Evolutionary conservation across 2,797 vertebrate genomes (phyloP).

Genomic region (Naso thynnoides): DNA sequence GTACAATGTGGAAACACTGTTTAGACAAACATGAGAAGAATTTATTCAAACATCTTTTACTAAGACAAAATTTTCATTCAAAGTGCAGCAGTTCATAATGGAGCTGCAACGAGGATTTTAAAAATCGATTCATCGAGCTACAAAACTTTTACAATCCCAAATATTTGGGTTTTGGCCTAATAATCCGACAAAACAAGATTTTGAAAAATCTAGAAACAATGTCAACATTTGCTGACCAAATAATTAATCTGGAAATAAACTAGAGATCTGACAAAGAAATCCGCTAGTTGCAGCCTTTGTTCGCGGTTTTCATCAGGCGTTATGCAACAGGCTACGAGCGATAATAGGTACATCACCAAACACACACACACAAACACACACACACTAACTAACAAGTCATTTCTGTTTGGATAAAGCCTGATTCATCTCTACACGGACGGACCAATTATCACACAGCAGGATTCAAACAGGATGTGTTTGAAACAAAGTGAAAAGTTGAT

Average conservation of each 20-base stretch:
- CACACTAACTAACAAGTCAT: background rate
- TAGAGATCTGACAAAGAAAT: background rate
- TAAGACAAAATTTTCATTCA: background rate
- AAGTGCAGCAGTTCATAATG: background rate
- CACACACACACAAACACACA: too few species aligned
- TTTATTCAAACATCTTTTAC: background rate
- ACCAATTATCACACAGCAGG: background rate
- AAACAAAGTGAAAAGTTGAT: conserved; percentile 3
- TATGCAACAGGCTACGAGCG: background rate
- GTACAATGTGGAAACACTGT: background rate
- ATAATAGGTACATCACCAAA: background rate
- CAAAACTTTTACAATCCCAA: background rate
- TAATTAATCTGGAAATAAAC: background rate
- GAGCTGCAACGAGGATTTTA: background rate
- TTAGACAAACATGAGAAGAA: background rate
- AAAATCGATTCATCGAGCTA: too few species aligned
- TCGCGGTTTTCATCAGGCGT: background rate
- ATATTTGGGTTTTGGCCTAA: background rate
- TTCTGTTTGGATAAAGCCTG: background rate
- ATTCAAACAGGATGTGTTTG: background rate
- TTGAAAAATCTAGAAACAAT: background rate
- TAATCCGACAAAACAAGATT: background rate
- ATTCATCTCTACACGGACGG: background rate
- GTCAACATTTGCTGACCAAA: background rate
- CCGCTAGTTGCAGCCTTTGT: background rate